Base-by-base conservation (phyloP, 2,113 vertebrate species). In the Glareola pratincola region DNA sequence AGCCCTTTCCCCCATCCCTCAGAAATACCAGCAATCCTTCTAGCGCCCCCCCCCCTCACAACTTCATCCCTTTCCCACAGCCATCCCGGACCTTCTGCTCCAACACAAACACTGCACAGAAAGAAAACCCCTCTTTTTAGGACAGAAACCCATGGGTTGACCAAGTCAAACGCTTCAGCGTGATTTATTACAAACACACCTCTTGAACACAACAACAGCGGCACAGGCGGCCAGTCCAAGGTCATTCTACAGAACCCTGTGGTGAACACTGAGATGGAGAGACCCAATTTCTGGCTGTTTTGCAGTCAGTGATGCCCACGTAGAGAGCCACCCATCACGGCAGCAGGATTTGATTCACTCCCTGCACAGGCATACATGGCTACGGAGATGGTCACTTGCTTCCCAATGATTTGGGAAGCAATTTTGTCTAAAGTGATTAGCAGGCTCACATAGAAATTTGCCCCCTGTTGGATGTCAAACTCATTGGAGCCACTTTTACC, bases 21-120 rank as follows among this genome's bases (percentile, higher is more conserved):
- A 60, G 85, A 94, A 92, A 89, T n/a, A 76, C 32, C 63, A 90
- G 84, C 88, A 92, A 94, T 29, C 56, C 72, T 85, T 50, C 75
- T 16, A 67, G 76, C 11, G 17, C 85, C 37, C 27, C 56, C 4
- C 43, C 66, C 45, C 77, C 79, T 45, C 10, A 6, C 45, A 5
- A 5, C 32, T 73, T 90, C 75, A 88, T 29, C 54, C 34, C 53
- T 43, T 59, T 53, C 23, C n/a, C 84, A 36, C 10, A 66, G 9
- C 37, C 0, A 0, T 29, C 43, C 62, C 10, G 30, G 60, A 71
- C 19, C 17, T 36, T 63, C 50, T 60, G 22, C 45, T 68, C 41
- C 34, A 32, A 39, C 20, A 50, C 43, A 89, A 91, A 66, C 6
- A 27, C 22, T 3, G 12, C 80, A 81, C 39, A 84, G 75, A 90